Evolutionary conservation across 2,113 vertebrate species (phyloP).

Genomic region (Cynopterus brachyotis): DNA sequence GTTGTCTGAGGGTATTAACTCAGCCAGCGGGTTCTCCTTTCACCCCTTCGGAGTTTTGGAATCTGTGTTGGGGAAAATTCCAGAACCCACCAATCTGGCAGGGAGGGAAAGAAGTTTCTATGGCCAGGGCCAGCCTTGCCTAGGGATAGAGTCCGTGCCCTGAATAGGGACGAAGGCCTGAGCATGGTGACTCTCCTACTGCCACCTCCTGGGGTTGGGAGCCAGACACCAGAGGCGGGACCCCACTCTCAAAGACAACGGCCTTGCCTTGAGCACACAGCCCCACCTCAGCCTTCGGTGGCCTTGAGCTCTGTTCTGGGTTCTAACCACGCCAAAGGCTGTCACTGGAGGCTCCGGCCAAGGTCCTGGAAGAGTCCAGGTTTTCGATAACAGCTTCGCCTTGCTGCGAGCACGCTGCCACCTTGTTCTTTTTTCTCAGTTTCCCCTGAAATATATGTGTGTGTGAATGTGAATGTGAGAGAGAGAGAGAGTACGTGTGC

Average conservation of each 20-base stretch:
- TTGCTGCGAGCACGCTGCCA: background rate
- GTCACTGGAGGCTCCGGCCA: background rate
- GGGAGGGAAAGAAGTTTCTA: background rate
- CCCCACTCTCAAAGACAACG: background rate
- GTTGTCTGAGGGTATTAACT: background rate
- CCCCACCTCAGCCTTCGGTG: accelerated
- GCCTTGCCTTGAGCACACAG: accelerated
- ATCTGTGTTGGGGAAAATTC: background rate
- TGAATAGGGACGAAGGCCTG: background rate
- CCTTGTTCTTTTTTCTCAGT: background rate
- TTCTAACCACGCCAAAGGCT: background rate
- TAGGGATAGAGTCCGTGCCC: accelerated
- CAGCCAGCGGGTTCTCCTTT: background rate
- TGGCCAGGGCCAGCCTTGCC: accelerated
- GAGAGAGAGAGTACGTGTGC: background rate
- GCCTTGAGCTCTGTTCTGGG: accelerated
- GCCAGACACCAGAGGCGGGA: accelerated
- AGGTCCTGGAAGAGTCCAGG: background rate
- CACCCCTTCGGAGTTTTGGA: background rate
- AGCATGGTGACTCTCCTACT: background rate
- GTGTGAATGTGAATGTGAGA: background rate
- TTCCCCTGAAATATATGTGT: constrained; percentile 45
- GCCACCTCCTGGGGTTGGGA: background rate
- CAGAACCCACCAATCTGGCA: accelerated
- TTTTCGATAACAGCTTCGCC: background rate